Evolutionary conservation across 1,140 invertebrate genomes (phyloP), one percentile per base, ranked within the genome.

Genomic region (Dolichoris vasculosae): DNA sequence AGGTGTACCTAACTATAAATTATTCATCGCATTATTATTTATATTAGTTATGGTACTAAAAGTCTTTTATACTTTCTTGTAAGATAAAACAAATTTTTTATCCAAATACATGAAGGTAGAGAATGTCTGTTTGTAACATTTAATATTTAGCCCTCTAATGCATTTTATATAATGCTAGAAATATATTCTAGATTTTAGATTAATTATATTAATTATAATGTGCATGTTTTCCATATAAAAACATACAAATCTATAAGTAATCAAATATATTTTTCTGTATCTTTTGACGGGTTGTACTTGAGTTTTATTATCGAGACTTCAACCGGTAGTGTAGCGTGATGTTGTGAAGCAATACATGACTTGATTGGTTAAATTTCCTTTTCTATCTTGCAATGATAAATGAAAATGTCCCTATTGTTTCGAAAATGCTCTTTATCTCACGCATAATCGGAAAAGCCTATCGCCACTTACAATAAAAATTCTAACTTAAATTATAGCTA

Each of bases 401-500:
- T 86, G 85, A 86, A 86, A 86, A 67, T 59, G 85, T 86, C 85
- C 67, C 75, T 82, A 78, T 83, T 75, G 73, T 48, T 67, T 67
- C 6, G 71, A 64, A 71, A 76, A 82, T 85, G 71, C 40, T 43
- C 77, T 85, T 80, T 75, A 80, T 79, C 48, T 40, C 67, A 26
- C 59, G 40, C 43, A 13, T 43, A 35, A 20, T 23, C 43, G n/a
- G 63, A 55, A 82, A n/a, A 38, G 82, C 77, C 73, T 73, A 77
- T 83, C 63, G 75, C 83, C 75, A 55, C 46, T 71, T 35, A 4
- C 55, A 59, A 26, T 59, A 69, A 35, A 69, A n/a, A n/a, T n/a
- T n/a, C 23, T 69, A 23, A 40, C 32, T 38, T 69, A 69, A 69
- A 38, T 30, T 17, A 38, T 38, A 20, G 23, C 67, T 38, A 69